Conservation (phyloP, 2,797 vertebrate genomes). For the Danionella dracula region DNA sequence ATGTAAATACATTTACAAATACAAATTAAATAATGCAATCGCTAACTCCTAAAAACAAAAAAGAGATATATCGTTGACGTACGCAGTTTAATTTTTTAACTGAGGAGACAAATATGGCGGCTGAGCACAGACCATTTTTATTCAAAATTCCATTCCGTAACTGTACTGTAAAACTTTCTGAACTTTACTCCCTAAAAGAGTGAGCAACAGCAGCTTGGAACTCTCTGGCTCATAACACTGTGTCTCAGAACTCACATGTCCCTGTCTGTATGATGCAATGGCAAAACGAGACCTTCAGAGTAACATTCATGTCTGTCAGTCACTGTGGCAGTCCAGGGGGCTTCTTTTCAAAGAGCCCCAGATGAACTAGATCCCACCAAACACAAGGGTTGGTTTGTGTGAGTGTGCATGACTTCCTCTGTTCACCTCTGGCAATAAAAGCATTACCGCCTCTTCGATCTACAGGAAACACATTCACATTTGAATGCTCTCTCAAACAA, state of each 20-base stretch:
- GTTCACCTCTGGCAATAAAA: conserved; percentile 16
- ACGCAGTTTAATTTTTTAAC: too few species aligned
- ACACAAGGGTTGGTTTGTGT: background rate
- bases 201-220: background rate
- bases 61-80: too few species aligned
- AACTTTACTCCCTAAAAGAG: background rate
- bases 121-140: too few species aligned
- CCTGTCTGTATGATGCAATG: background rate
- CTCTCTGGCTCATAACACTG: background rate
- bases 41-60: too few species aligned
- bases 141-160: background rate
- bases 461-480: conserved; percentile 43
- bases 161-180: background rate
- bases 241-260: background rate
- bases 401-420: conserved; percentile 9
- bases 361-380: background rate
- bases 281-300: background rate
- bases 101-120: too few species aligned
- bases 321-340: background rate
- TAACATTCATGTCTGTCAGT: conserved; percentile 1
- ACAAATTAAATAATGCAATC: too few species aligned
- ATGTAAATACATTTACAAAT: too few species aligned
- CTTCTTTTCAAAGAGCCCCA: background rate
- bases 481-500: conserved; percentile 25
- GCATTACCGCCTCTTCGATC: conserved; percentile 13